Evolutionary conservation across 2,797 vertebrate species (phyloP), one percentile per base, ranked within the genome.

Genomic region (Lophius americanus): DNA sequence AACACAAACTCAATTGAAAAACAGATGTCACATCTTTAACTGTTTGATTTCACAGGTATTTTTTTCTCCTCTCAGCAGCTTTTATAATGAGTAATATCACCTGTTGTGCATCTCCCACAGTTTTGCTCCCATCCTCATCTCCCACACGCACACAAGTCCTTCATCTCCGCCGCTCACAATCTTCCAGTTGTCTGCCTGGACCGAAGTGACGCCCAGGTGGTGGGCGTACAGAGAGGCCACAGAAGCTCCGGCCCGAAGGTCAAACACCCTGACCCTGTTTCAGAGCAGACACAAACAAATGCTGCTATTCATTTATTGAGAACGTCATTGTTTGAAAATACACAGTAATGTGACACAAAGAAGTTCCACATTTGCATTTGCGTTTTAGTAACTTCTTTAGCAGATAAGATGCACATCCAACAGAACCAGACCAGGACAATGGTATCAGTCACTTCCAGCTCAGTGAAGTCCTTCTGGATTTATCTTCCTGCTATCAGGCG

Each of bases 51-150:
- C 67, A 57, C 36, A 6, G 11, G n/a, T 35, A 8, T 10, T 10
- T 56, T 32, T 23, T 42, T 10, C 10, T 37, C 9, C 35, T 51
- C 58, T 37, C 32, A 2, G 42, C 46, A 5, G 11, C 35, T 53
- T 14, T 2, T 39, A 33, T 35, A 72, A 42, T 53, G 38, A 46
- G 46, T 23, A 32, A 57, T 51, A 64, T 76, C 80, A 98, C 97
- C 97, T 96, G 91, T 97, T 95, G 53, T 98, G 96, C 86, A 95
- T 97, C 88, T 99, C 97, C 97, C 98, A 99, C 46, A 99, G 94
- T 47, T 98, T 98, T 5, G 94, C 92, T 74, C 89, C 93, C 94
- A 94, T 97, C 71, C 96, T 94, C 68, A 94, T 95, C 79, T 99
- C 98, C 97, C 98, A 99, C 65, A 98, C 95, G 0, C 95, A 96